Base-by-base conservation (phyloP, 2,797 vertebrate species). In the Argya squamiceps region DNA sequence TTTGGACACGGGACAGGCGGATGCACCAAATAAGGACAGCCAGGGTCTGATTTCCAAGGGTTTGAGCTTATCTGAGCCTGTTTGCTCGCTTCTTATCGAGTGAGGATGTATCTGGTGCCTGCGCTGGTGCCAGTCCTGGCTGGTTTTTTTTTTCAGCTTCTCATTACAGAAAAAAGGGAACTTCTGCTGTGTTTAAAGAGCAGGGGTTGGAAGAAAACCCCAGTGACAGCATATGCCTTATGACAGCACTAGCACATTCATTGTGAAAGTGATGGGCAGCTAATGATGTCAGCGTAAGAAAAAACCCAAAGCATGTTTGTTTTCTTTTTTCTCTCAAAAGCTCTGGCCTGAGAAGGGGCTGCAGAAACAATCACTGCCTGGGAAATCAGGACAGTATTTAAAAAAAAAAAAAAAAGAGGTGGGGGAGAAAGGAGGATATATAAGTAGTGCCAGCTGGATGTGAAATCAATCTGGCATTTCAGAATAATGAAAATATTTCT, bases 401-500 rank as follows among this genome's bases (percentile, higher is more conserved):
- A 79, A 74, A 84, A 79, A 80, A 82, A 50, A 50, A 29, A 29
- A 50, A n/a, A 30, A 67, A 30, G 20, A 37, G 19, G 1, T 9
- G 19, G 10, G 41, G 65, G 34, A 46, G 37, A 17, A 43, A 82
- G 63, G 63, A 68, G 53, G 47, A 47, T 89, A 70, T 80, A 21
- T 78, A 75, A 68, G n/a, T 56, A 73, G 63, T 88, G 82, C 85
- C 94, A 67, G 71, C 88, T 84, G 89, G 69, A 94, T 63, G 82
- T 53, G 56, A 92, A 95, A 93, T 88, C 63, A 62, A 82, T 93
- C 81, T 85, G 91, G 55, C 95, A 84, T 70, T 90, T 92, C 78
- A 97, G 94, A 90, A 96, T 74, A 68, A 88, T 43, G 56, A 89
- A 94, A 96, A 97, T 94, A 92, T 92, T 96, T 83, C 17, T 60